phyloP scores from a whole-genome alignment of 1,140 invertebrate genomes.

The Parasteatoda tepidariorum region DNA sequence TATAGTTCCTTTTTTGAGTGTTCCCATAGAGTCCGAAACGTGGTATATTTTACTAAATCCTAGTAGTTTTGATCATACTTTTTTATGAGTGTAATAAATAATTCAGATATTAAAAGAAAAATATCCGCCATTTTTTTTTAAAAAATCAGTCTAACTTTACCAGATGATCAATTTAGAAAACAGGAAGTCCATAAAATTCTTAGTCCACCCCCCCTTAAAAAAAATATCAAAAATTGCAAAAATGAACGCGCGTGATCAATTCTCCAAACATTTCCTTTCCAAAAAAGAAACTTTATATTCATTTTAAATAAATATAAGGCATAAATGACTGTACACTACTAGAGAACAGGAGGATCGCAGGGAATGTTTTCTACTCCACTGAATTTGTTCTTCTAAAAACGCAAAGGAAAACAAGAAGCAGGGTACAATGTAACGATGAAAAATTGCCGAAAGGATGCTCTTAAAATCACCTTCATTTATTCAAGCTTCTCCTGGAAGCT shows the following conservation, averaged over 20 bases:
- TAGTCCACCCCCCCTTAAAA: not conserved
- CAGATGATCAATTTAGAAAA: not conserved
- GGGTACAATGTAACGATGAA: slow-evolving; percentile 26
- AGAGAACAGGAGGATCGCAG: not conserved
- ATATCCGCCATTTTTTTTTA: too few species aligned
- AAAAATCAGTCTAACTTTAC: not conserved
- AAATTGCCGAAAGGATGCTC: slow-evolving; percentile 11
- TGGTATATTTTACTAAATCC: too few species aligned
- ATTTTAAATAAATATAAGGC: slow-evolving; percentile 30
- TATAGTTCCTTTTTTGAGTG: too few species aligned
- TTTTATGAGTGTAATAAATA: too few species aligned
- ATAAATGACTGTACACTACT: not conserved
- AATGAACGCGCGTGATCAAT: not conserved
- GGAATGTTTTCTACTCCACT: not conserved
- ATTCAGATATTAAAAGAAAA: too few species aligned
- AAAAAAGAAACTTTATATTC: slow-evolving; percentile 9
- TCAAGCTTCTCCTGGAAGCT: not conserved
- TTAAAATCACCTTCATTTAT: slow-evolving; percentile 50
- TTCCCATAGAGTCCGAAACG: too few species aligned
- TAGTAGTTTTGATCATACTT: too few species aligned
- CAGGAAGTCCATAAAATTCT: not conserved
- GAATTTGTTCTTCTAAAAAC: not conserved
- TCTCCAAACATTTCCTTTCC: not conserved
- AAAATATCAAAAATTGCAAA: not conserved
- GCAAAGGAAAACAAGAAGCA: not conserved